Conservation (phyloP, 2,888 invertebrate genomes). For the Drosophila prostipennis region DNA sequence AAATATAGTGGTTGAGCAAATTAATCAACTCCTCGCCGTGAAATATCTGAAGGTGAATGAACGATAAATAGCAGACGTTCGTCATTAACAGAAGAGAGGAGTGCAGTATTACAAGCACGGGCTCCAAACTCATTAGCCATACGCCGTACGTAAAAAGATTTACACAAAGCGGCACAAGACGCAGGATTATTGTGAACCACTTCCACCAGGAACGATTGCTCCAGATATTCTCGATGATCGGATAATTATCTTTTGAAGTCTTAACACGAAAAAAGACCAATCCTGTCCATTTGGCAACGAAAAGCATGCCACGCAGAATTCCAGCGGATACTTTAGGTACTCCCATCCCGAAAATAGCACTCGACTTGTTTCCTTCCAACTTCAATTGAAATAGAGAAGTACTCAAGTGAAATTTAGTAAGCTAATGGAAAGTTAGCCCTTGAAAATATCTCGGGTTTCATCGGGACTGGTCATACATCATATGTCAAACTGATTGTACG, state of each 20-base stretch:
- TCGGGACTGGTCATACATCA: background rate
- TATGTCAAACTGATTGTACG: background rate
- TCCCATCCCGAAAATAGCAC: background rate
- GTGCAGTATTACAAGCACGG: background rate
- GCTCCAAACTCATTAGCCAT: background rate
- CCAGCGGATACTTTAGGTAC: background rate
- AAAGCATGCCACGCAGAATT: background rate
- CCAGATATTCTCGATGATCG: background rate
- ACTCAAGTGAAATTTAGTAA: background rate
- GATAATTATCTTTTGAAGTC: background rate
- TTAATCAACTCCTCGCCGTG: background rate
- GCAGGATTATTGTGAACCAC: background rate
- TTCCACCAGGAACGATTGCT: background rate
- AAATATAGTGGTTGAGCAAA: slow-evolving; percentile 1
- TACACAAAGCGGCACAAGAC: background rate
- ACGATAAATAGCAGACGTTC: slow-evolving; percentile 49
- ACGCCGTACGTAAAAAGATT: background rate
- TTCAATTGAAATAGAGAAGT: background rate
- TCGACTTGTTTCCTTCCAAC: background rate
- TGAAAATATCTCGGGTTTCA: background rate
- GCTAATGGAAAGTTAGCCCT: background rate
- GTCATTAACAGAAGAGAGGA: background rate
- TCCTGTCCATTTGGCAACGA: background rate
- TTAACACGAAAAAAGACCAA: background rate
- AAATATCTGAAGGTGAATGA: background rate